These are phyloP conservation scores for Eudemis profundana DNA, from an alignment of 2,888 invertebrate genomes.

Conservation along the genomic window DNA sequence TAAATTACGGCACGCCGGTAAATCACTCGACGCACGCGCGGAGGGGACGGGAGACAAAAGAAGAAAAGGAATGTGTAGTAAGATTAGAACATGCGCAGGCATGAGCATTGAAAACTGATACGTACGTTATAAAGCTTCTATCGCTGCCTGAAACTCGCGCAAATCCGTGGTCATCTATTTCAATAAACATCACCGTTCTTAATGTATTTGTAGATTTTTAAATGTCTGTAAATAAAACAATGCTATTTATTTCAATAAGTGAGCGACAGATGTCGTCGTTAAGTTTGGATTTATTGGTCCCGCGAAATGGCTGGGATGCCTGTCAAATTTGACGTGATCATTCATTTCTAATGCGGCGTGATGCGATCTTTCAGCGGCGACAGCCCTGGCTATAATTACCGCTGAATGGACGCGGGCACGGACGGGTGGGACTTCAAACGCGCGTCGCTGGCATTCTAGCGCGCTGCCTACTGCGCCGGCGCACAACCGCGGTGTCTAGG, in stretches of 20 bases:
- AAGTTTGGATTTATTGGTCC: conserved; percentile 21
- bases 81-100: conserved; percentile 35
- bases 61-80: conserved; percentile 33
- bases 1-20: conserved; percentile 71
- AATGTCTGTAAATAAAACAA: neutral
- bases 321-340: conserved; percentile 41
- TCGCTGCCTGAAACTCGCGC: neutral
- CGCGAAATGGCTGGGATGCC: conserved; percentile 21
- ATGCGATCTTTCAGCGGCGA: conserved; percentile 35
- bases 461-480: conserved; percentile 49
- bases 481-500: conserved; percentile 19
- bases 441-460: conserved; percentile 60
- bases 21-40: conserved; percentile 70
- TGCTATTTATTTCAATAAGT: conserved; percentile 1
- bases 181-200: neutral
- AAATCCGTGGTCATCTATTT: neutral
- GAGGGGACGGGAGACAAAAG: conserved; percentile 48
- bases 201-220: neutral
- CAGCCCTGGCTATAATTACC: conserved; percentile 53
- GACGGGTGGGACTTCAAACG: conserved; percentile 58
- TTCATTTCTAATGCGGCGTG: conserved; percentile 30
- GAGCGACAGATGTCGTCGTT: neutral
- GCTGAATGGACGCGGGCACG: conserved; percentile 48
- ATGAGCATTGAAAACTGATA: conserved; percentile 6
- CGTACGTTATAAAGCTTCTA: neutral